phyloP scores from a whole-genome alignment of 2,113 vertebrate genomes.

The Scolopax mira region DNA sequence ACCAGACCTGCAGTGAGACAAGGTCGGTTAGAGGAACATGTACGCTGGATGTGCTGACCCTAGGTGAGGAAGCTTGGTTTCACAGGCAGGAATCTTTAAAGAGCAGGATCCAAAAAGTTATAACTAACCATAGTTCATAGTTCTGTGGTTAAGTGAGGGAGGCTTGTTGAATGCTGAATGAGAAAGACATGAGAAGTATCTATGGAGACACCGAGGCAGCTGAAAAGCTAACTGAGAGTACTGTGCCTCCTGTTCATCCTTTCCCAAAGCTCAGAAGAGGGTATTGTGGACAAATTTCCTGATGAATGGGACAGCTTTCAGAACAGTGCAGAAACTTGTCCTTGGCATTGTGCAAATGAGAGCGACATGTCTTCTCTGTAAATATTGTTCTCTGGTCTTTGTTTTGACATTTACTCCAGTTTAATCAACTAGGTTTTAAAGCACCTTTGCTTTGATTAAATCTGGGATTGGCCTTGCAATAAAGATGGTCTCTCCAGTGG shows the following conservation, averaged over 20 bases:
- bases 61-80: background rate
- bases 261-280: background rate
- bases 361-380: background rate
- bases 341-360: background rate
- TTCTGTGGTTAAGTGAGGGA: background rate
- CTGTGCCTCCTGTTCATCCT: background rate
- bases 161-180: background rate
- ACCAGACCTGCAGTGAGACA: background rate
- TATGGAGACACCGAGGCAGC: background rate
- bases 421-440: slow-evolving; percentile 64
- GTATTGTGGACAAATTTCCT: background rate
- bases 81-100: background rate
- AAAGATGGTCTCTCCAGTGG: slow-evolving; percentile 56
- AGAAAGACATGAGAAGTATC: background rate
- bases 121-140: background rate
- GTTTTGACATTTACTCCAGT: slow-evolving; percentile 42
- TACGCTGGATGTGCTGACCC: rapidly evolving
- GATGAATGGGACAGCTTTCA: background rate
- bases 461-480: slow-evolving; percentile 50
- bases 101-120: background rate
- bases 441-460: slow-evolving; percentile 64
- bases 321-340: background rate
- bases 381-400: slow-evolving; percentile 15
- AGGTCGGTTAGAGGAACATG: background rate
- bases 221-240: background rate